Base-by-base conservation (phyloP, 2,888 invertebrate species). In the Noctua fimbriata region DNA sequence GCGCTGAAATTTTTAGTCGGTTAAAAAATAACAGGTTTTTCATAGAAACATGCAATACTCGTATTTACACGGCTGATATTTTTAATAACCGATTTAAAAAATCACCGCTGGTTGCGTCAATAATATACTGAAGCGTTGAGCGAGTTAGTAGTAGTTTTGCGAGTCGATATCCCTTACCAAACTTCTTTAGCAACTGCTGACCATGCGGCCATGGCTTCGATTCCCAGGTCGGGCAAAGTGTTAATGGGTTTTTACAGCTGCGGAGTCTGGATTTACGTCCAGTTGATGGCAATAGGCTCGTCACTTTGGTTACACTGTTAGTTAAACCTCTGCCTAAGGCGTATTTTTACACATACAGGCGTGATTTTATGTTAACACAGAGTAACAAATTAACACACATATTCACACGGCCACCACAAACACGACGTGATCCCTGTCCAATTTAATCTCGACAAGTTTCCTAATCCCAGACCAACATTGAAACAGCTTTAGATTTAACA, bases 401-500 rank as follows among this genome's bases (percentile, higher is more conserved):
- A 63, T 60, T 63, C 16, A 55, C 14, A 41, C 10, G 21, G 32
- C 49, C 36, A 2, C 14, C 44, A 32, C 36, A 71, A 47, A 55
- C 16, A 69, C 36, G 21, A 5, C 65, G 32, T 10, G 24, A 49
- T 28, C 32, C 18, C 47, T n/a, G 47, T 74, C 14, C 18, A 69
- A 58, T 79, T 66, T 16, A 69, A 71, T 58, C 41, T 44, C 16
- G 28, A 44, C 80, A 69, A 69, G 24, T 72, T 52, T 58, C 63
- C 10, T 49, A 52, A 83, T 65, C 49, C 44, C 71, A 55, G 14
- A 52, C 36, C 36, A 36, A 79, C 28, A 79, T 49, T 49, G 24
- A 18, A 60, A 76, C 55, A 52, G 52, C 44, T 69, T 18, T 83
- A 52, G 63, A 82, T 70, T 28, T 44, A 65, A 73, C 77, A 44